Base-by-base conservation (phyloP, 2,888 invertebrate species). In the Ophion obscuratus region DNA sequence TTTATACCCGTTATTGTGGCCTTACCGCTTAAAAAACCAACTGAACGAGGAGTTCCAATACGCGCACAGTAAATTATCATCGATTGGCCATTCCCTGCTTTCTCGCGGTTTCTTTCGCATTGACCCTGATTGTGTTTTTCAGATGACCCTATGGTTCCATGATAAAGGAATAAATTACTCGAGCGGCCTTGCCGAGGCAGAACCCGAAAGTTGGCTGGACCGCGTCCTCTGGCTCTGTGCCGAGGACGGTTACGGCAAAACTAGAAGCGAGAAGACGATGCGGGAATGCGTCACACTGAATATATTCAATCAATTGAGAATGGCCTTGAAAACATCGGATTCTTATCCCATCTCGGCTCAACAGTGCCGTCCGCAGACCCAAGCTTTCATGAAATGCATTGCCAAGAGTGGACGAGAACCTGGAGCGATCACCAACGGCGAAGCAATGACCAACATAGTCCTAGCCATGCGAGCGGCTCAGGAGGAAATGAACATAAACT, bases 151-250 rank as follows among this genome's bases (percentile, higher is more conserved):
- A 66, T 92, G 92, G 92, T 88, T 92, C 84, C 88, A 81, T 70
- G 91, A 92, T 76, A 91, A 90, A 74, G 91, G 91, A 36, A 90
- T 92, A 83, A 90, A 87, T 87, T 92, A 92, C 88, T 90, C 88
- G 75, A 84, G 81, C 77, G 90, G 87, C 24, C 80, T 87, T 82
- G 83, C 88, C 31, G 31, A 31, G 57, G 74, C 73, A 68, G 71
- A 70, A 47, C 81, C 86, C 44, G 90, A 90, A 79, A 86, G 84
- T 75, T 91, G 90, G 89, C 87, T 92, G 86, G 92, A 93, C 81
- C 89, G 89, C 64, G 86, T 92, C 74, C 91, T 93, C 81, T 92
- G 92, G 93, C 89, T 89, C 27, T 93, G 93, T 89, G 91, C 90
- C 88, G 88, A 87, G 64, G 89, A 88, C 79, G 88, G 91, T 47